These are phyloP conservation scores for Trichacis sp. DNA, from an alignment of 2,888 invertebrate species.

Conservation along the genomic window DNA sequence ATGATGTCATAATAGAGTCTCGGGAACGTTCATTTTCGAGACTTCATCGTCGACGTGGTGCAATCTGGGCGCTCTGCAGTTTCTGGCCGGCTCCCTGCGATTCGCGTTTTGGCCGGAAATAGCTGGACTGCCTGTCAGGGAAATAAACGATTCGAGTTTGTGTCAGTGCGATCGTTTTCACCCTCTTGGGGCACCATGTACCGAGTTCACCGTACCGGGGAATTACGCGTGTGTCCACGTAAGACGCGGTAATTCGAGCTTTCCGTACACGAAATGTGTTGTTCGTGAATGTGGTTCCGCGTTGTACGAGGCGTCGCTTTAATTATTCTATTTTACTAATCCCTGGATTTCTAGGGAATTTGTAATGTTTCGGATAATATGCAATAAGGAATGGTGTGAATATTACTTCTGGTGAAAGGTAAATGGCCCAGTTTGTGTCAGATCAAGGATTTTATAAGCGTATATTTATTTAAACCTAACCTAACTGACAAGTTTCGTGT, in stretches of 20 bases:
- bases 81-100: conserved; percentile 42
- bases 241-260: neutral
- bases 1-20: conserved; percentile 41
- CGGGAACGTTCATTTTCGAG: conserved; percentile 43
- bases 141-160: conserved; percentile 42
- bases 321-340: no score
- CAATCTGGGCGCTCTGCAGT: conserved; percentile 45
- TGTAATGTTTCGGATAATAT: neutral
- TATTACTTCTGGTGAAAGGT: no score
- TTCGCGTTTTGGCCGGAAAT: conserved; percentile 39
- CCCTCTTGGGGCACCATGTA: conserved; percentile 22
- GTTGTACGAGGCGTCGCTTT: no score
- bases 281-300: no score
- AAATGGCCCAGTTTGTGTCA: no score
- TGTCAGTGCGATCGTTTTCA: conserved; percentile 22
- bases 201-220: no score
- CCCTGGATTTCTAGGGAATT: no score
- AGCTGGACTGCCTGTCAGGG: conserved; percentile 36
- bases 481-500: no score
- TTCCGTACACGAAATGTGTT: no score
- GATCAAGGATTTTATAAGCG: no score
- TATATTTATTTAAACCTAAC: no score
- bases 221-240: conserved; percentile 1
- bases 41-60: conserved; percentile 43
- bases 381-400: neutral